phyloP scores from a whole-genome alignment of 1,140 invertebrate genomes.

The Lepidurus couesii region DNA sequence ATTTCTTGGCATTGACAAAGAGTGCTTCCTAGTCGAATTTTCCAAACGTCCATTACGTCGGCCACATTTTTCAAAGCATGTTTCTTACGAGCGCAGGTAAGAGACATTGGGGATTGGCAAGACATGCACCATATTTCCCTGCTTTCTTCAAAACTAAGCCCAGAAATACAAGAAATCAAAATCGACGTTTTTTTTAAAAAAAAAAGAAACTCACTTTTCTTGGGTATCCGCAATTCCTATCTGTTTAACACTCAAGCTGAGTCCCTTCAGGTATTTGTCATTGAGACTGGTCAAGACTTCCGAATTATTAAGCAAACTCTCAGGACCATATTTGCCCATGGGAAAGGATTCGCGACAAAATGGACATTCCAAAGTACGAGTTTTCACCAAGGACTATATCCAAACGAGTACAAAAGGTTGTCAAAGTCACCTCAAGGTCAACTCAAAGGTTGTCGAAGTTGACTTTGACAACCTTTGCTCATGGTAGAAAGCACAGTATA shows the following conservation, averaged over 20 bases:
- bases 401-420: not conserved
- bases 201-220: not conserved
- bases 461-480: no score
- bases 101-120: not conserved
- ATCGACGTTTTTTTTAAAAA: not conserved
- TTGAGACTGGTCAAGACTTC: not conserved
- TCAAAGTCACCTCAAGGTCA: not conserved
- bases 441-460: no score
- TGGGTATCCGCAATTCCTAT: not conserved
- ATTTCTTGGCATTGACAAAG: not conserved
- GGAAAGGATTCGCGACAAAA: not conserved
- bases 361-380: not conserved
- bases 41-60: not conserved
- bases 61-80: not conserved
- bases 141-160: not conserved
- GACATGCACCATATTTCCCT: not conserved
- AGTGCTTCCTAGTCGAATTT: not conserved
- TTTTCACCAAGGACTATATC: not conserved
- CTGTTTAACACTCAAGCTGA: not conserved
- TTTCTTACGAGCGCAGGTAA: not conserved
- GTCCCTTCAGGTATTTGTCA: not conserved
- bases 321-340: not conserved
- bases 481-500: no score
- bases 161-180: not conserved
- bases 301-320: conserved; percentile 3